Evolutionary conservation across 2,888 invertebrate species (phyloP).

Genomic region (Notodonta dromedarius): DNA sequence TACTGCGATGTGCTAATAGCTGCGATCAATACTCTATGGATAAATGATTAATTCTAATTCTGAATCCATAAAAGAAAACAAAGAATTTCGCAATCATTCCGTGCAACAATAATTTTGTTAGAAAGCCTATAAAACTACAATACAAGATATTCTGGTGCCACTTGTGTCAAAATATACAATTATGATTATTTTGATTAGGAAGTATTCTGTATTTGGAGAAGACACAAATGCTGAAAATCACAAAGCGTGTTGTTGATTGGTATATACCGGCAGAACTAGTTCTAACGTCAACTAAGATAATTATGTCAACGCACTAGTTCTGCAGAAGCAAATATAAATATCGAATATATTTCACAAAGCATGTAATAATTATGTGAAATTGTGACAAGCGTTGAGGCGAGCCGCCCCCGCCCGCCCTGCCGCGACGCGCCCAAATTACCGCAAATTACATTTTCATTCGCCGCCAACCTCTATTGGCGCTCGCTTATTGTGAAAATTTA

Average conservation of each 20-base stretch:
- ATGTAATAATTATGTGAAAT: not conserved
- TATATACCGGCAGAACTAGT: too few relatives aligned
- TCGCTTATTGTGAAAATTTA: constrained; percentile 53
- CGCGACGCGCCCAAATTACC: constrained; percentile 64
- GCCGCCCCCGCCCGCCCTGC: constrained; percentile 34
- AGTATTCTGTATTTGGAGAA: not conserved
- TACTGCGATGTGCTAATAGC: constrained; percentile 53
- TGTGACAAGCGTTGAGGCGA: constrained; percentile 1
- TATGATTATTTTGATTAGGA: constrained; percentile 1
- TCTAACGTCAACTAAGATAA: too few relatives aligned
- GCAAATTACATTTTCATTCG: constrained; percentile 78
- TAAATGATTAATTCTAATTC: not conserved
- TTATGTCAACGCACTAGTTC: too few relatives aligned
- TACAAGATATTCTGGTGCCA: too few relatives aligned
- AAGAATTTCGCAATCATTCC: too few relatives aligned
- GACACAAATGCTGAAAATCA: not conserved
- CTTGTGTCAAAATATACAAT: too few relatives aligned
- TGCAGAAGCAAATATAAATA: too few relatives aligned
- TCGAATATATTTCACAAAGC: too few relatives aligned
- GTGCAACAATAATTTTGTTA: too few relatives aligned
- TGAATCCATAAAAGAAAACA: not conserved
- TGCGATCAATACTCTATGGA: not conserved
- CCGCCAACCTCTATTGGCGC: constrained; percentile 43
- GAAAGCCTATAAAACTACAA: too few relatives aligned
- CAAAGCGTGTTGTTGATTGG: too few relatives aligned